Evolutionary conservation across 2,797 vertebrate species (phyloP), one percentile per base, ranked within the genome.

Genomic region (Brotula barbata): DNA sequence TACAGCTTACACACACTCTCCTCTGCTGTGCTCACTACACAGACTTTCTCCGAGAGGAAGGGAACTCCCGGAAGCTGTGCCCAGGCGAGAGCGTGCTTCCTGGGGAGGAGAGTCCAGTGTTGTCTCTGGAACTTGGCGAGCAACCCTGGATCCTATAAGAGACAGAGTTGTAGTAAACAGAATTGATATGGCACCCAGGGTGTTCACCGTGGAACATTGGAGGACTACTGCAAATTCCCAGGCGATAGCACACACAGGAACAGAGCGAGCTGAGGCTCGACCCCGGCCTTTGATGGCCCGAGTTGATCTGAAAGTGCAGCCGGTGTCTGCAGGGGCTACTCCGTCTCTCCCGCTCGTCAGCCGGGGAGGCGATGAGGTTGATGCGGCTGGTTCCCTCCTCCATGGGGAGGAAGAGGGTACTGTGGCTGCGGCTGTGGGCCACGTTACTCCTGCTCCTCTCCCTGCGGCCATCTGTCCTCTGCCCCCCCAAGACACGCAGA

Each of bases 341-440:
- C n/a, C 15, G 58, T 14, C 63, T 62, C 77, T 87, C 78, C 1
- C 69, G 76, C 0, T 93, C 92, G 61, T 94, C 92, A 0, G 67
- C 86, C 0, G 90, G 86, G 44, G 92, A 90, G 0, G 92, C 88
- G 58, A 96, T 94, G 73, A 95, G 89, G 85, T 95, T 93, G 46
- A 93, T 93, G 80, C 94, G 92, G 81, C 94, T 96, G 14, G 93
- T 95, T 58, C 93, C 92, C 64, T 94, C 94, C 70, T 94, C 94
- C 56, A 80, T 90, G 0, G 94, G 93, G 20, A 94, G 89, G 57
- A 93, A 93, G 28, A 95, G 91, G 1, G 90, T 89, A 1, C 94
- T 95, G 77, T 89, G 86, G 83, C 88, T 86, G 14, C 54, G 87
- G 31, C 79, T 84, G 60, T 89, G 88, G 64, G 71, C 87, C 22